Conservation (phyloP, 2,797 vertebrate genomes). For the Parauchenoglanis punctatus region DNA sequence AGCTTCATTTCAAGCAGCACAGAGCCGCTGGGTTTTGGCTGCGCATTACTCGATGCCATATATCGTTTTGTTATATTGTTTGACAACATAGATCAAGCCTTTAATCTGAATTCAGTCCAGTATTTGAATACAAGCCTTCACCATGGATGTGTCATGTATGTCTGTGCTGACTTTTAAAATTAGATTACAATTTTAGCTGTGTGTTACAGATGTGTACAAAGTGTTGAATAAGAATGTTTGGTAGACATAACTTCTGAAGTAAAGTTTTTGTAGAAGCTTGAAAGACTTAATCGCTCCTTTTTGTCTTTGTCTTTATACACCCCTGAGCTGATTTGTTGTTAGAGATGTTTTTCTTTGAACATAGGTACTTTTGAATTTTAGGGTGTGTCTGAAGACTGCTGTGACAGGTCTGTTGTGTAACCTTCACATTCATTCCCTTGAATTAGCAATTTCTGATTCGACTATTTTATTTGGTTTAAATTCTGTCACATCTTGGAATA, state of each 20-base stretch:
- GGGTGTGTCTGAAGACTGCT: conserved; percentile 26
- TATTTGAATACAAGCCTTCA: conserved; percentile 19
- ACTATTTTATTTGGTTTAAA: background rate
- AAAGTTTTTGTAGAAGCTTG: background rate
- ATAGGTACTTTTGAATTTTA: conserved; percentile 14
- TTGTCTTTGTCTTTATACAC: conserved; percentile 4
- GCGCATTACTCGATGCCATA: background rate
- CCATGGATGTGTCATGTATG: background rate
- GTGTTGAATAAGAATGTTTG: background rate
- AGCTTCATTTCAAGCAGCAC: conserved; percentile 24
- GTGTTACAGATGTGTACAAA: background rate
- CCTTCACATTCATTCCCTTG: background rate
- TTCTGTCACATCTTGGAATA: background rate
- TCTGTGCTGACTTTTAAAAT: background rate
- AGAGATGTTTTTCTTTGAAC: conserved; percentile 18
- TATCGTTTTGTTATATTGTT: background rate
- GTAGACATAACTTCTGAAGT: background rate
- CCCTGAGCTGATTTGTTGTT: conserved; percentile 19
- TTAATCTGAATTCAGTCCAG: conserved; percentile 2
- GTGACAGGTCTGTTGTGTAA: conserved; percentile 9
- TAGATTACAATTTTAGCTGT: background rate
- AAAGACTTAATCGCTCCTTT: background rate
- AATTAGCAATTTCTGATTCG: background rate
- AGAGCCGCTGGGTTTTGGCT: conserved; percentile 15
- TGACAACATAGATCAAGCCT: conserved; percentile 10